Evolutionary conservation across 2,888 invertebrate species (phyloP).

Genomic region (Perizoma affinitatum): DNA sequence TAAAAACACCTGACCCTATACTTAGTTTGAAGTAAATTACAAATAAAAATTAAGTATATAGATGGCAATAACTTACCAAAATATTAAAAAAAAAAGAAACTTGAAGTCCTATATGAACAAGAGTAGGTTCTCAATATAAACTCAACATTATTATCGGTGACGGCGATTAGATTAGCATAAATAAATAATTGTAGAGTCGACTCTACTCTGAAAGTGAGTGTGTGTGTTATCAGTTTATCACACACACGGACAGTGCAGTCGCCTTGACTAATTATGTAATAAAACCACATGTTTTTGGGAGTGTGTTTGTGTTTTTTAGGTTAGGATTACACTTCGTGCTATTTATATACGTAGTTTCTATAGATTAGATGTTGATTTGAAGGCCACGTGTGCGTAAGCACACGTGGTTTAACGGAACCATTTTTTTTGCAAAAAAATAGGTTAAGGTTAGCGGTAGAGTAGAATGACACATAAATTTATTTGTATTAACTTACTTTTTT

Average conservation of each 20-base stretch:
- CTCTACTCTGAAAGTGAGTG: conserved; percentile 9
- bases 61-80: not conserved
- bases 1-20: too few species aligned
- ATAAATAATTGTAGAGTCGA: conserved; percentile 20
- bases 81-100: not conserved
- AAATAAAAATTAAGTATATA: too few species aligned
- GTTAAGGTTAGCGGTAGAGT: not conserved
- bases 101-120: conserved; percentile 1
- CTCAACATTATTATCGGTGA: conserved; percentile 16
- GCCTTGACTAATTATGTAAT: conserved; percentile 33
- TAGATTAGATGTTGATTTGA: too few species aligned
- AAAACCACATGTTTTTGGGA: conserved; percentile 26
- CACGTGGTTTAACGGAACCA: not conserved
- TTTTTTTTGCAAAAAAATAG: too few species aligned
- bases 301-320: conserved; percentile 21
- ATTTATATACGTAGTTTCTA: too few species aligned
- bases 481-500: too few species aligned
- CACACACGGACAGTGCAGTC: conserved; percentile 12
- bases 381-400: too few species aligned
- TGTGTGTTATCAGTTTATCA: conserved; percentile 14
- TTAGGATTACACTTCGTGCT: conserved; percentile 1
- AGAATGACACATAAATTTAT: too few species aligned
- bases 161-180: conserved; percentile 32
- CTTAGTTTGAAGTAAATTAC: too few species aligned
- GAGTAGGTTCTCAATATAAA: not conserved